Percentiles rank a stretch among this genome's conserved stretches.
Conservation (phyloP, 2,113 vertebrate genomes). For the Mesitornis unicolor region DNA sequence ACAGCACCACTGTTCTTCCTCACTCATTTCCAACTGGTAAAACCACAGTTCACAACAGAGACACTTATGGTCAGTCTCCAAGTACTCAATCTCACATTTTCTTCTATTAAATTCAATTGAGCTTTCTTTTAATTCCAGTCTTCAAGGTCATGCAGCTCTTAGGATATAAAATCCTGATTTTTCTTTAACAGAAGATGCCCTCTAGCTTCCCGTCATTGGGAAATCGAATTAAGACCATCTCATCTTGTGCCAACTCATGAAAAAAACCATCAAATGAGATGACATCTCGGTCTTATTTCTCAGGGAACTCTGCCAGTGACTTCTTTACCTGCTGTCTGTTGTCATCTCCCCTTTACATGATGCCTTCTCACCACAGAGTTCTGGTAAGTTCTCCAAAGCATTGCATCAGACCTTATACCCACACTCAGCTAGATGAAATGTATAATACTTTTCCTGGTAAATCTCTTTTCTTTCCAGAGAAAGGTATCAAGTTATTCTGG, state of each 20-base stretch:
- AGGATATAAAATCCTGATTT: not conserved
- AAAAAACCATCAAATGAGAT: not conserved
- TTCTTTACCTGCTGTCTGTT: not conserved
- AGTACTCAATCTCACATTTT: not conserved
- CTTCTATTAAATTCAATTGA: not conserved
- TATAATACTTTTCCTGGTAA: not conserved
- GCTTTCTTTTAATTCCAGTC: not conserved
- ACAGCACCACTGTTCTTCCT: not conserved
- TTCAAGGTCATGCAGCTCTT: not conserved
- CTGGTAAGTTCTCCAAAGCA: not conserved
- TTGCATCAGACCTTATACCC: not conserved
- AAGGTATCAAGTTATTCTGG: not conserved
- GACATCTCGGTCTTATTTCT: not conserved
- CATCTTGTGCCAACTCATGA: not conserved
- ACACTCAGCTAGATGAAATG: not conserved
- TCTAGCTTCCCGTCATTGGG: not conserved
- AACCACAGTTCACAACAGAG: not conserved
- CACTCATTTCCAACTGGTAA: not conserved
- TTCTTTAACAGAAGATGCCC: not conserved
- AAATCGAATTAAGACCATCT: not conserved
- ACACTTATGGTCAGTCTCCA: not conserved
- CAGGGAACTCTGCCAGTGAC: not conserved
- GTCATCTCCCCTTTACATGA: not conserved
- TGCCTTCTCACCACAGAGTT: not conserved
- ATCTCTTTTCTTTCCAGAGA: not conserved